Evolutionary conservation across 2,113 vertebrate genomes (phyloP), one percentile per base, ranked within the genome.

Genomic region (Lampris incognitus): DNA sequence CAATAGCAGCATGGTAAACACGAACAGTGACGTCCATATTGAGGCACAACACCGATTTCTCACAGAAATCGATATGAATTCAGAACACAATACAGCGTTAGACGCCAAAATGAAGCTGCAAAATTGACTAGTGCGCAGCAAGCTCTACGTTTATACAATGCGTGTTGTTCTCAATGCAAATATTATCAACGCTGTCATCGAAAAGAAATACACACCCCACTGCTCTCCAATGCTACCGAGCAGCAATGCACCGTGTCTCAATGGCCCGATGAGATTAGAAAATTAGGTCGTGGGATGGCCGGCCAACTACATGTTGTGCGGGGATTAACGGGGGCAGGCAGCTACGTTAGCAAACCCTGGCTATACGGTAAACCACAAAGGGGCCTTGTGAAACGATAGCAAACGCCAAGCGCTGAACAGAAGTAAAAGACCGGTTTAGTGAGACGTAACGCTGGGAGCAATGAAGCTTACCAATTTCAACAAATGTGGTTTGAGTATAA

Each of bases 211-310:
- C 24, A 41, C 0, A 57, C 55, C 7, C 55, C 4, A 56, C 24
- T 13, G 54, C 24, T 8, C 37, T 57, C 41, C 4, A 1, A 59
- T 4, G 58, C n/a, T 65, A 42, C 55, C 2, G 13, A 65, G 72
- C 44, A 66, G 72, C 48, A 63, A 40, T 56, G 61, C 65, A 80
- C 11, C 2, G 80, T 74, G 74, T 56, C 72, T 80, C 83, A 75
- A 66, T 72, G 70, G 61, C 55, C 78, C 85, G 74, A 87, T 81
- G 81, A 91, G 92, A 93, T 93, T 91, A 94, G 83, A 86, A 91
- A 92, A 94, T 91, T 86, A 91, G 93, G 90, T 91, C 91, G 92
- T 87, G 85, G 92, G 87, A 89, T 86, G 84, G 87, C 81, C 77
- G 83, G 88, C 88, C 81, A 88, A 63, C 85, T 92, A 59, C 83